A percentile compares a stretch with the other conserved stretches of the same genome.
Evolutionary conservation across 2,113 vertebrate species (phyloP).

Genomic region (Melanostigma gelatinosum): DNA sequence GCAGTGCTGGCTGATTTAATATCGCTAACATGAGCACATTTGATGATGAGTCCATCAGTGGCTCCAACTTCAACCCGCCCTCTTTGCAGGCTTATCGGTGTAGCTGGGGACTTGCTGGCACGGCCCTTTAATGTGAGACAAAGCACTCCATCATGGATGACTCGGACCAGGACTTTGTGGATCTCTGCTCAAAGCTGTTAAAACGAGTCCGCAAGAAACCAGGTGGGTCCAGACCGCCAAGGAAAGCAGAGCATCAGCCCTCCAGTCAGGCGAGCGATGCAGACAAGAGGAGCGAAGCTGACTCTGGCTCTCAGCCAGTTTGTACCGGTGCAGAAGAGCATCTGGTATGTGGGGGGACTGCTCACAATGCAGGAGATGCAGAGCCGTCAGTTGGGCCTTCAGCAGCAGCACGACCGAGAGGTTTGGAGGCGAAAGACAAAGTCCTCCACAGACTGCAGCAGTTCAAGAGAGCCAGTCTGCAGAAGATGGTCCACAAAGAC

Average conservation of each 20-base stretch:
- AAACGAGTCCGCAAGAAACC: conserved; percentile 78
- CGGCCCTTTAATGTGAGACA: neutral
- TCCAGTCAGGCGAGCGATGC: conserved; percentile 33
- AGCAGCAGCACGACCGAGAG: neutral
- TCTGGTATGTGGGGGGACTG: conserved; percentile 1
- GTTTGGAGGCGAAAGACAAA: conserved; percentile 78
- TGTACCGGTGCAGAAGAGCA: neutral
- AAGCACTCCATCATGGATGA: conserved; percentile 86
- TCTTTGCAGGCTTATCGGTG: neutral
- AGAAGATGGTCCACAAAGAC: conserved; percentile 76
- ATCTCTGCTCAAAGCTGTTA: conserved; percentile 87
- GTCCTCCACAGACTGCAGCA: conserved; percentile 90
- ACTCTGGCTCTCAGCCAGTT: conserved; percentile 16
- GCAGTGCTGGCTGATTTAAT: neutral
- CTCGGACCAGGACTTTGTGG: conserved; percentile 91
- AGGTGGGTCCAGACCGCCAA: conserved; percentile 66
- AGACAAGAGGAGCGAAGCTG: conserved; percentile 45
- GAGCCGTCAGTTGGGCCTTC: neutral
- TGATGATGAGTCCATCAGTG: neutral
- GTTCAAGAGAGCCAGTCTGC: conserved; percentile 87
- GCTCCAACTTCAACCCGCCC: neutral
- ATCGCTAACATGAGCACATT: neutral
- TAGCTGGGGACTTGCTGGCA: neutral
- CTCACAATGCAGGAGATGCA: conserved; percentile 14
- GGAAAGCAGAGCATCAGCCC: conserved; percentile 36